These are phyloP conservation scores for Anthonomus grandis DNA, from an alignment of 1,140 invertebrate genomes.

Conservation along the genomic window DNA sequence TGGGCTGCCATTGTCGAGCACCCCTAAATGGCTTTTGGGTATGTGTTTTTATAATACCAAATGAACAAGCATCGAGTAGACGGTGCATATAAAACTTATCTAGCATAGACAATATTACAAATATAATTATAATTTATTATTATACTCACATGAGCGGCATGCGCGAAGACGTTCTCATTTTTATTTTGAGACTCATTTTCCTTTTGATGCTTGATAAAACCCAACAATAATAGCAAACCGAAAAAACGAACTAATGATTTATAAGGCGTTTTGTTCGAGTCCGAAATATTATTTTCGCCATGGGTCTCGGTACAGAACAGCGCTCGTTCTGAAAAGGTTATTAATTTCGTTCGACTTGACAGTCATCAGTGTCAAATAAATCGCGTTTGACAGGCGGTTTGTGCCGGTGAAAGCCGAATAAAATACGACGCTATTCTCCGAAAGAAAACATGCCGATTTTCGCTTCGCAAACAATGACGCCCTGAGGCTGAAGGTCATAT, in stretches of 20 bases:
- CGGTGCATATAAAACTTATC: too few relatives aligned
- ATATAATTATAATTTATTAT: not conserved
- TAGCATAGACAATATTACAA: too few relatives aligned
- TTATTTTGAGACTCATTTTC: too few relatives aligned
- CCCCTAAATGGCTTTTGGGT: constrained; percentile 3
- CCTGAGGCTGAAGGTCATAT: too few relatives aligned
- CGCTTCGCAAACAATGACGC: too few relatives aligned
- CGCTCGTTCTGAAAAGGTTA: constrained; percentile 14
- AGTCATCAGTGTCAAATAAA: constrained; percentile 11
- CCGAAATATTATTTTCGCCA: constrained; percentile 12
- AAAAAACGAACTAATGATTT: too few relatives aligned
- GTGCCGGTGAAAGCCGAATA: not conserved
- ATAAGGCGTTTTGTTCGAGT: not conserved
- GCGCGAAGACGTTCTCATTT: too few relatives aligned
- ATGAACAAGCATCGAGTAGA: not conserved
- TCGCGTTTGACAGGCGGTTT: constrained; percentile 2
- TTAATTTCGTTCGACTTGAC: constrained; percentile 17
- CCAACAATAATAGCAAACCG: too few relatives aligned
- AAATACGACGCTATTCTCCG: too few relatives aligned
- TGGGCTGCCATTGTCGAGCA: constrained; percentile 8
- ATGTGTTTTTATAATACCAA: not conserved
- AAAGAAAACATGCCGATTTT: too few relatives aligned
- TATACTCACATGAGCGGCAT: not conserved
- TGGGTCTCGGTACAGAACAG: constrained; percentile 5
- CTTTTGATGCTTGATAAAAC: too few relatives aligned